A percentile compares a stretch with the other conserved stretches of the same genome.
Conservation (phyloP, 1,140 invertebrate species). For the Magallana gigas region DNA sequence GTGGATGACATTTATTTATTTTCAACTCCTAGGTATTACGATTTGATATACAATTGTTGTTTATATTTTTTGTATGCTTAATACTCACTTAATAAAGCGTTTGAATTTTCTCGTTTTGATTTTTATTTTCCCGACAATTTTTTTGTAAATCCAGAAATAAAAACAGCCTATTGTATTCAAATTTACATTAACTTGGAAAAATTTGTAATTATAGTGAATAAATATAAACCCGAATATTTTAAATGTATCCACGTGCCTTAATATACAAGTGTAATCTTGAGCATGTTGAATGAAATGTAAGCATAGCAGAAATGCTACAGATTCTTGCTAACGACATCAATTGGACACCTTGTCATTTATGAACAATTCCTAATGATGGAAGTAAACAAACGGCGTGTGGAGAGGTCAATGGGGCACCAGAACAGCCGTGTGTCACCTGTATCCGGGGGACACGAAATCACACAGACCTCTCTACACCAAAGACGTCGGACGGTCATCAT, state of each 20-base stretch:
- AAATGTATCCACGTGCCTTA: too few relatives aligned
- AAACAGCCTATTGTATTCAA: too few relatives aligned
- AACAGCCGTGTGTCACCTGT: not conserved
- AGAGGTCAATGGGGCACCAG: not conserved
- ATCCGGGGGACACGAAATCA: not conserved
- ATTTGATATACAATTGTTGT: slow-evolving; percentile 32
- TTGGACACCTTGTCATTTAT: slow-evolving; percentile 30
- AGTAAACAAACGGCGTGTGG: slow-evolving; percentile 16
- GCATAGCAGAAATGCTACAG: slow-evolving; percentile 5
- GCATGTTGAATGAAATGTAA: not conserved
- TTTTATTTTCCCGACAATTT: too few relatives aligned
- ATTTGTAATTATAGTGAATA: too few relatives aligned
- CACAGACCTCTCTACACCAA: not conserved
- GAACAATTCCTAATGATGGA: slow-evolving; percentile 7
- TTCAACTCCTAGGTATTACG: slow-evolving; percentile 11
- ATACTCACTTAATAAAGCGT: slow-evolving; percentile 22
- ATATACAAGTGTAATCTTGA: too few relatives aligned
- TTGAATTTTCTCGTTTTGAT: not conserved
- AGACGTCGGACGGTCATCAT: not conserved
- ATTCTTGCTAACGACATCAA: not conserved
- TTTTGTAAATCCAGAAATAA: too few relatives aligned
- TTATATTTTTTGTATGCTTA: slow-evolving; percentile 33
- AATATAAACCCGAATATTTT: too few relatives aligned
- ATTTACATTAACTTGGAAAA: too few relatives aligned
- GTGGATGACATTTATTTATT: slow-evolving; percentile 12